Evolutionary conservation across 2,888 invertebrate genomes (phyloP).

Genomic region (Acronicta aceris): DNA sequence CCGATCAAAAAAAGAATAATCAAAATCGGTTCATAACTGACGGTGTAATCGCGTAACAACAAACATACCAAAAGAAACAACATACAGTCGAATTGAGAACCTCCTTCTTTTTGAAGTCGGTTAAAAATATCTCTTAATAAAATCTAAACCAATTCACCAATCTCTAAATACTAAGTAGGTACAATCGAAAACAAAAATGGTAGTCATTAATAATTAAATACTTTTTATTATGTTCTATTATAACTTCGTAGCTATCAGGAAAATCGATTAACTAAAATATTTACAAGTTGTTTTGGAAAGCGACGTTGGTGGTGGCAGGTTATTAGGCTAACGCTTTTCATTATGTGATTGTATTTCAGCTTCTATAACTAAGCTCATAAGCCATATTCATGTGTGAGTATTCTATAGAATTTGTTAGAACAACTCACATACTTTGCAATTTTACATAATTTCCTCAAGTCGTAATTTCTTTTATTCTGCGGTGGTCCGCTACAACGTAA

Average conservation of each 20-base stretch:
- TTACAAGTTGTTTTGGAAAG: conserved; percentile 60
- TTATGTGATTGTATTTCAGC: too few relatives aligned
- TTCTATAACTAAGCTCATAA: conserved; percentile 15
- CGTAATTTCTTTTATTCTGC: conserved; percentile 20
- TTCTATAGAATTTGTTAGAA: conserved; percentile 28
- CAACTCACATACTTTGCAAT: conserved; percentile 25
- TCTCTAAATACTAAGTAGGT: conserved; percentile 4
- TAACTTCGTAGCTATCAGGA: conserved; percentile 26
- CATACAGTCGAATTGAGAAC: too few relatives aligned
- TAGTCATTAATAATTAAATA: conserved; percentile 26
- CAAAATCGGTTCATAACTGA: too few relatives aligned
- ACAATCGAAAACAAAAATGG: conserved; percentile 22
- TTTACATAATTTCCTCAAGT: conserved; percentile 28
- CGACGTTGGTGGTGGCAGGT: conserved; percentile 45
- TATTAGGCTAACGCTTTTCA: conserved; percentile 36
- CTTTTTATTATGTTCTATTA: conserved; percentile 30
- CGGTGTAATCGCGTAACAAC: too few relatives aligned
- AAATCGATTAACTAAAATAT: conserved; percentile 71
- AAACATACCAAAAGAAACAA: too few relatives aligned
- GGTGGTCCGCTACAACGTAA: conserved; percentile 3
- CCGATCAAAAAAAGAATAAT: too few relatives aligned
- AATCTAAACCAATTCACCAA: conserved; percentile 2
- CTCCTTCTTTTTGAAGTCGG: too few relatives aligned
- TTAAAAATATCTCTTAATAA: background rate
- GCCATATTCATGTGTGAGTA: conserved; percentile 5